Base-by-base conservation (phyloP, 2,797 vertebrate genomes). In the Clamator glandarius region DNA sequence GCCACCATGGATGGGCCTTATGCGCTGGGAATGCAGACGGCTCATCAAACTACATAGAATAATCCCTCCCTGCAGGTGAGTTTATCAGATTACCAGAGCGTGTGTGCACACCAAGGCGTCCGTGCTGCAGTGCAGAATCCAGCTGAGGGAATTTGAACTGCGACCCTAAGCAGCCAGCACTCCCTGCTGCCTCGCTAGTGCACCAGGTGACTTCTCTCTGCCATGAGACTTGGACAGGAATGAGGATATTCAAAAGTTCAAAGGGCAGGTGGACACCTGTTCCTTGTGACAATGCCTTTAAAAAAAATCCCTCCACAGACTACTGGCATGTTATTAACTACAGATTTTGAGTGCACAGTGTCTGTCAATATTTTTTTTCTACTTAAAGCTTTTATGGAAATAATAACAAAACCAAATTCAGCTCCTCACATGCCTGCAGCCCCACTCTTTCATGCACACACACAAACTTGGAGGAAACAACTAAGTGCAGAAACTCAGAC, bases 61-160 rank as follows among this genome's bases (percentile, higher is more conserved):
- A 51, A 67, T 42, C 35, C 62, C 66, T 78, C 51, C 33, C 51
- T 50, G 61, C 84, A 76, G 69, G 59, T 69, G 55, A 51, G 11
- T 9, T 64, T 21, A 44, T 55, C 46, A 16, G 50, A 21, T 50
- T 33, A 33, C 51, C 51, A 8, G 55, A 62, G 79, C 1, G 8
- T 2, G 4, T 12, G 23, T 20, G 31, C 29, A 15, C 4, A 3
- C 59, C 2, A 3, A 57, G 35, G 14, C 12, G 2, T 3, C 28
- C 0, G 0, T 3, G 8, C 35, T 13, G 17, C 9, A 26, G n/a
- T 5, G 2, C 29, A 52, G 69, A n/a, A 28, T 42, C 35, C 42
- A 13, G 24, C 20, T 44, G 42, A 51, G 55, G 50, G 62, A 80
- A 57, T 13, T 36, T n/a, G 20, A 50, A 24, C 48, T 3, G n/a